Percentiles rank a stretch among this genome's conserved stretches.
Conservation (phyloP, 2,113 vertebrate species). For the Hipposideros armiger region DNA sequence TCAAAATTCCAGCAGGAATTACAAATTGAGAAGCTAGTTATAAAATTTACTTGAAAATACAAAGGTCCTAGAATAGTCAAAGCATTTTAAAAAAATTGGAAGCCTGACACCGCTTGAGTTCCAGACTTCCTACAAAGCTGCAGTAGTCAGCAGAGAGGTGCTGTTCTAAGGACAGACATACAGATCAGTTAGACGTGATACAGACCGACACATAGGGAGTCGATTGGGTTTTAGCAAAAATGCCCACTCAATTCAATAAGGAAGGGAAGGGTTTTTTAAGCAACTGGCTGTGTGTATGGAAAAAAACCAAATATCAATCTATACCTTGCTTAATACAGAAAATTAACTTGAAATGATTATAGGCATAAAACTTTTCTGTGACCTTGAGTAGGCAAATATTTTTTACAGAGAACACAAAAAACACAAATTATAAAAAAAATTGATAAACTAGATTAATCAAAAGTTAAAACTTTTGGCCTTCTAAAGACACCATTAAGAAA, state of each 20-base stretch:
- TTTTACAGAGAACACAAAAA: background rate
- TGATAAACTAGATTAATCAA: background rate
- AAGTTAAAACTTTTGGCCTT: background rate
- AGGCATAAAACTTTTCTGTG: background rate
- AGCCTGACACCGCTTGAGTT: background rate
- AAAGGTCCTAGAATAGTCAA: background rate
- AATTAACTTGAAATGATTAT: background rate
- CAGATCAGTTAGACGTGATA: fast-evolving
- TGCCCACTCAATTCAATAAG: background rate
- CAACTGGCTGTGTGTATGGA: background rate
- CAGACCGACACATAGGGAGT: fast-evolving
- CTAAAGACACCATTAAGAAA: background rate
- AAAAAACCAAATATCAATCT: background rate
- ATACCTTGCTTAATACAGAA: background rate
- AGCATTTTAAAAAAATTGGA: background rate
- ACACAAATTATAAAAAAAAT: background rate
- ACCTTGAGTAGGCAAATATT: background rate
- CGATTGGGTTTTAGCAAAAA: background rate
- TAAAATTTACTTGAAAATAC: background rate
- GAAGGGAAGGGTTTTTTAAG: background rate
- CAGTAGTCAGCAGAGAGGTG: no score
- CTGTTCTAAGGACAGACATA: background rate
- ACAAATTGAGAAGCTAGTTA: background rate
- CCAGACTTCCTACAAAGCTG: background rate
- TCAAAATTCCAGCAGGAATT: background rate